Percentiles rank a stretch among this genome's conserved stretches.
These are phyloP conservation scores for Diloba caeruleocephala DNA, from an alignment of 2,888 invertebrate genomes.

Conservation along the genomic window DNA sequence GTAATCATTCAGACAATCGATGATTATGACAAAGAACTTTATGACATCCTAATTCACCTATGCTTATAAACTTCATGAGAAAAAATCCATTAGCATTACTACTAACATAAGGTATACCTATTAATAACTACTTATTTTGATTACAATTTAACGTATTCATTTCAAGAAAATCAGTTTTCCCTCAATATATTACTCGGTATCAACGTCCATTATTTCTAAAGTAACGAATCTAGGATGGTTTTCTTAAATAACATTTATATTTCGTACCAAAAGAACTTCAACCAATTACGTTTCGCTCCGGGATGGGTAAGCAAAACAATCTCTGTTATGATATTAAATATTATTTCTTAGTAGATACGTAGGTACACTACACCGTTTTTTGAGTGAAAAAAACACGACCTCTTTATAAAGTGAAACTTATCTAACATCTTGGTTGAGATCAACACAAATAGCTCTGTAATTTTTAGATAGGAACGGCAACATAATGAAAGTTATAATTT, in stretches of 20 bases:
- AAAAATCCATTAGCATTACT: background rate
- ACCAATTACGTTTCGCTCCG: conserved; percentile 44
- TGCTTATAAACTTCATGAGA: too few relatives aligned
- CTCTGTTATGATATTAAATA: conserved; percentile 52
- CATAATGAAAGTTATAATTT: conserved; percentile 64
- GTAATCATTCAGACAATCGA: too few relatives aligned
- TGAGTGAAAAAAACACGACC: conserved; percentile 29
- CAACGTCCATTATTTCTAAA: conserved; percentile 32
- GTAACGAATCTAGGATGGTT: conserved; percentile 38
- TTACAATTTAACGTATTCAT: too few relatives aligned
- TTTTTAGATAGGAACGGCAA: conserved; percentile 71
- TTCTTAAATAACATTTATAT: conserved; percentile 45
- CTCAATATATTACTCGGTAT: conserved; percentile 14
- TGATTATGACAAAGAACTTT: too few relatives aligned
- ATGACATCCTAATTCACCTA: too few relatives aligned
- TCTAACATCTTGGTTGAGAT: conserved; percentile 53
- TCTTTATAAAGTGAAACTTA: conserved; percentile 57
- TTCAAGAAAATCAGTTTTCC: too few relatives aligned
- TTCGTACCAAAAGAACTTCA: conserved; percentile 37
- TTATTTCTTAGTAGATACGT: conserved; percentile 32
- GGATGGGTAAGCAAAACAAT: conserved; percentile 48
- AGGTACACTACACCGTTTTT: conserved; percentile 21
- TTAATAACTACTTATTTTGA: too few relatives aligned
- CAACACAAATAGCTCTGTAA: conserved; percentile 51
- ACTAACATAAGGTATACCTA: background rate